phyloP scores from a whole-genome alignment of 2,888 invertebrate species.

The Dendrolimus houi region DNA sequence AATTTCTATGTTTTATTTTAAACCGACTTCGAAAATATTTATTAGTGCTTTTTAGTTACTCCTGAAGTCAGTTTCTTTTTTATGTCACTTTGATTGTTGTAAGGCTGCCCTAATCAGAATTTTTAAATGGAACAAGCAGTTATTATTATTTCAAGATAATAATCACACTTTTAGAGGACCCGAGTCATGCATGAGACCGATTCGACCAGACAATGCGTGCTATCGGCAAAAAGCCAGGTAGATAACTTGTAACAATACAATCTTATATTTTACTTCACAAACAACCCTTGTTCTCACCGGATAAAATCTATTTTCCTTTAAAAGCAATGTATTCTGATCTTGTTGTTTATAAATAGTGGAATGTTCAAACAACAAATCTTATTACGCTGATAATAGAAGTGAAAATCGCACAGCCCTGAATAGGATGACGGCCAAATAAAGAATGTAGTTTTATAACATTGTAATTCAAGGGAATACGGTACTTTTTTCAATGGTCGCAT shows the following conservation, averaged over 20 bases:
- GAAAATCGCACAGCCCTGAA: slow-evolving; percentile 3
- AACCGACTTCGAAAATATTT: too few relatives aligned
- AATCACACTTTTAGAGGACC: slow-evolving; percentile 18
- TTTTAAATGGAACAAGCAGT: not conserved
- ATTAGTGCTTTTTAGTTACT: too few relatives aligned
- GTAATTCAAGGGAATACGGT: slow-evolving; percentile 3
- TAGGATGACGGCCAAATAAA: slow-evolving; percentile 3
- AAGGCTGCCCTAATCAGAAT: too few relatives aligned
- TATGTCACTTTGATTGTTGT: too few relatives aligned
- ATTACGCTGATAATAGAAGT: not conserved
- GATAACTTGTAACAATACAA: slow-evolving; percentile 17
- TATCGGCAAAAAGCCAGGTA: slow-evolving; percentile 40
- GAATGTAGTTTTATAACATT: slow-evolving; percentile 3
- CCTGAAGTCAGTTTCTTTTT: too few relatives aligned
- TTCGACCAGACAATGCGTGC: slow-evolving; percentile 32
- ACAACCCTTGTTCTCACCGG: not conserved
- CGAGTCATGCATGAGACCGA: slow-evolving; percentile 30
- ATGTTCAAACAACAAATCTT: slow-evolving; percentile 3
- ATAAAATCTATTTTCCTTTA: not conserved
- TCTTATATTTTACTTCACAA: not conserved
- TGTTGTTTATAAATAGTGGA: not conserved
- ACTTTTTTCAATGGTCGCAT: not conserved
- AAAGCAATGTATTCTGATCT: not conserved
- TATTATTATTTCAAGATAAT: slow-evolving; percentile 10
- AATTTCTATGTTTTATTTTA: too few relatives aligned